These are phyloP conservation scores for Ecliptopera silaceata DNA, from an alignment of 2,888 invertebrate genomes.

Conservation along the genomic window DNA sequence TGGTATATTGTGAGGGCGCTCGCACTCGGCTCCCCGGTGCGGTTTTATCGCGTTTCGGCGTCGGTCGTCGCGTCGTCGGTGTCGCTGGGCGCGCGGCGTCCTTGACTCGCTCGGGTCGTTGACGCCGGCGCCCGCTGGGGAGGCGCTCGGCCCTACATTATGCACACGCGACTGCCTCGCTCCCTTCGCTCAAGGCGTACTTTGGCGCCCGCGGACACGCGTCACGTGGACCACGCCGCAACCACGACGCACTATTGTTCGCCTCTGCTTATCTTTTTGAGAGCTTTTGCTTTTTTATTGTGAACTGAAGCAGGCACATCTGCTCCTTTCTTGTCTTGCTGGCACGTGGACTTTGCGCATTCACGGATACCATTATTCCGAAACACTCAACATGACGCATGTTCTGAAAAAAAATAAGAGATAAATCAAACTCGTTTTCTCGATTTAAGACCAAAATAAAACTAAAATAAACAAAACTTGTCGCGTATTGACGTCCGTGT, in stretches of 20 bases:
- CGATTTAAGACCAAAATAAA: not conserved
- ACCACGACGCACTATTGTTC: slow-evolving; percentile 23
- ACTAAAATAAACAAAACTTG: slow-evolving; percentile 13
- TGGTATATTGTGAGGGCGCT: slow-evolving; percentile 16
- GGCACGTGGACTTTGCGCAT: not conserved
- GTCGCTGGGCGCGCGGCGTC: slow-evolving; percentile 61
- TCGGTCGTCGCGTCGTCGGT: slow-evolving; percentile 28
- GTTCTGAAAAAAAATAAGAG: not conserved
- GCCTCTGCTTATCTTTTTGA: slow-evolving; percentile 6
- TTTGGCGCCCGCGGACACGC: slow-evolving; percentile 52
- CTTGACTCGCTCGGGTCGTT: slow-evolving; percentile 72
- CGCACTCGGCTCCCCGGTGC: slow-evolving; percentile 38
- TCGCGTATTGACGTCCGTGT: slow-evolving; percentile 42
- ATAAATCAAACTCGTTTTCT: not conserved
- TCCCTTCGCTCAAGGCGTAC: slow-evolving; percentile 55
- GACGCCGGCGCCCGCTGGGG: slow-evolving; percentile 67
- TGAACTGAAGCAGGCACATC: not conserved
- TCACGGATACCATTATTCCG: not conserved
- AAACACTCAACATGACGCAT: not conserved
- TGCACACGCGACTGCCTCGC: slow-evolving; percentile 65
- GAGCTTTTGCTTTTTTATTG: not conserved
- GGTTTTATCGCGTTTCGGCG: slow-evolving; percentile 46
- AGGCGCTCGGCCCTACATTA: slow-evolving; percentile 62
- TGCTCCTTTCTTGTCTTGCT: not conserved
- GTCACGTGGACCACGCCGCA: slow-evolving; percentile 38